These are phyloP conservation scores for Chionoecetes opilio DNA, from an alignment of 1,140 invertebrate genomes.

Conservation along the genomic window DNA sequence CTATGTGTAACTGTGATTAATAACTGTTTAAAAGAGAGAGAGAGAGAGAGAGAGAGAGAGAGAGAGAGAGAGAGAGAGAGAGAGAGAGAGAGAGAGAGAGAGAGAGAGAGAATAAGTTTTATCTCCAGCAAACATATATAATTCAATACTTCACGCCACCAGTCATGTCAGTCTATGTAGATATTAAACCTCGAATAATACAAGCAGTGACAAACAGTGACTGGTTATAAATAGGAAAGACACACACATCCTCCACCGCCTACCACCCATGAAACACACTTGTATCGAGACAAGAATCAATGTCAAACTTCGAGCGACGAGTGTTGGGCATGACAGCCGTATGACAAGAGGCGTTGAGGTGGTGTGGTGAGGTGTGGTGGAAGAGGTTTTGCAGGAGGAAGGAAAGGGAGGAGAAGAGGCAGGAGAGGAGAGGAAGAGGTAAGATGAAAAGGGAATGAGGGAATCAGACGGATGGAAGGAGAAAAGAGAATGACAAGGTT, in stretches of 20 bases:
- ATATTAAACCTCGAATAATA: neutral
- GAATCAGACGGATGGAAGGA: neutral
- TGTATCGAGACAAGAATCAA: neutral
- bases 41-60: no score
- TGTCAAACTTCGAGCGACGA: neutral
- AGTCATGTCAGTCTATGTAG: neutral
- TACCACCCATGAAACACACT: neutral
- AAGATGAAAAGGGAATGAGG: neutral
- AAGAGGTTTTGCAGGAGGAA: neutral
- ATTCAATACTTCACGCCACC: neutral
- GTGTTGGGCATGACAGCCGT: neutral
- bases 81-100: constrained; percentile 8
- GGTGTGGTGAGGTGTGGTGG: neutral
- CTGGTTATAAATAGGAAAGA: neutral
- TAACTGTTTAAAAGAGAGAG: no score
- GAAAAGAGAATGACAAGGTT: neutral
- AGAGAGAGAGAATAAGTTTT: neutral
- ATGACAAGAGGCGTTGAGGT: no score
- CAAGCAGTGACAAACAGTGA: neutral
- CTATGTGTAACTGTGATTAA: no score
- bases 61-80: constrained; percentile 23
- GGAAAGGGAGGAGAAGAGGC: neutral
- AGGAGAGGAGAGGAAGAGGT: neutral
- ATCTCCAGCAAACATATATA: neutral
- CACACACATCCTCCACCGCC: neutral